Conservation (phyloP, 2,888 invertebrate genomes). For the Dioctria rufipes region DNA sequence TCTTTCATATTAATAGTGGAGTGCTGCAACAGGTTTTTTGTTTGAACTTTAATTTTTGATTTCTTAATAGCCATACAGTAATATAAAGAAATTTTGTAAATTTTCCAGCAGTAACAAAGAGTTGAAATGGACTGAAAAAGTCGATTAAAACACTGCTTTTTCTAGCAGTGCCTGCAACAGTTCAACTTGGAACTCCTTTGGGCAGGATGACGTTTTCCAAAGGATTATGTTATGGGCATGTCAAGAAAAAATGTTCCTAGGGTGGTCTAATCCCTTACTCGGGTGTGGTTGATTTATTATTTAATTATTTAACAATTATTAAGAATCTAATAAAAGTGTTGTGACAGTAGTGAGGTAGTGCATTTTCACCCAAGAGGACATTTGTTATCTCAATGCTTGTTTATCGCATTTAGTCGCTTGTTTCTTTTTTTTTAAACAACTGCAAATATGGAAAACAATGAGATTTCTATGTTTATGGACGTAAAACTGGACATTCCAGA, state of each 20-base stretch:
- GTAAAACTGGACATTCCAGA: constrained; percentile 70
- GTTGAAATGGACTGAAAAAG: background rate
- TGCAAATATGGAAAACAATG: constrained; percentile 67
- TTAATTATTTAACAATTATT: background rate
- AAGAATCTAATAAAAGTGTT: background rate
- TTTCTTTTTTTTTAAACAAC: background rate
- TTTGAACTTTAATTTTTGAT: background rate
- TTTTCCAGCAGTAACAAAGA: background rate
- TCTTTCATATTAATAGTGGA: background rate
- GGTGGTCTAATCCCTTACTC: background rate
- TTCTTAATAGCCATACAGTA: background rate
- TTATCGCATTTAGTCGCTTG: background rate
- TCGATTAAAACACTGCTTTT: background rate
- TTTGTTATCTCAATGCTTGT: background rate
- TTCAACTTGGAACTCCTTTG: background rate
- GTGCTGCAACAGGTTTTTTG: background rate
- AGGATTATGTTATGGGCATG: constrained; percentile 46
- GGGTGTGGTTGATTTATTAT: constrained; percentile 24
- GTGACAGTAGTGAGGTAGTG: background rate
- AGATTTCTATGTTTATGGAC: constrained; percentile 70
- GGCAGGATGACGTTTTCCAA: constrained; percentile 11
- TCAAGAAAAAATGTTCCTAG: constrained; percentile 18
- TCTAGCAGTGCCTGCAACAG: background rate
- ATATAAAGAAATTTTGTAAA: background rate
- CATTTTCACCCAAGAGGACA: background rate